Conservation (phyloP, 2,113 vertebrate species). For the Ageneiosus marmoratus region DNA sequence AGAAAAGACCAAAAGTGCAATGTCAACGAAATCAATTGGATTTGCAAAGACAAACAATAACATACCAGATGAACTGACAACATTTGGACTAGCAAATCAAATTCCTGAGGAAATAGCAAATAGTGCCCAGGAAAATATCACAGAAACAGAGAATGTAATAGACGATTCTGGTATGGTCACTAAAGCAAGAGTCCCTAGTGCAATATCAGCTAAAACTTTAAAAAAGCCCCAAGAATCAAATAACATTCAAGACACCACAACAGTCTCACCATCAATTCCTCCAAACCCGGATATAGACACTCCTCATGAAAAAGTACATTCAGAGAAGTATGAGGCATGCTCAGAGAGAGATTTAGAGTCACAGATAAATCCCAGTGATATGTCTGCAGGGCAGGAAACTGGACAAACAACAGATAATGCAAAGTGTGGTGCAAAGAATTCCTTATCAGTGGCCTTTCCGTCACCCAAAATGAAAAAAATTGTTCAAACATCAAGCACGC, state of each 20-base stretch:
- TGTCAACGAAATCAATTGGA: conserved; percentile 15
- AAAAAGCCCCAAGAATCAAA: conserved; percentile 20
- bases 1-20: conserved; percentile 23
- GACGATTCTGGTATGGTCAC: not conserved
- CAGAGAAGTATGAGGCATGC: conserved; percentile 26
- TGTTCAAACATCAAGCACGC: conserved; percentile 20
- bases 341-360: conserved; percentile 9
- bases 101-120: conserved; percentile 33
- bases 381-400: not conserved
- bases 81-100: conserved; percentile 4
- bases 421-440: conserved; percentile 20
- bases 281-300: conserved; percentile 21
- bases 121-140: conserved; percentile 26
- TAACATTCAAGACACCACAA: conserved; percentile 39
- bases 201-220: conserved; percentile 37
- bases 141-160: not conserved
- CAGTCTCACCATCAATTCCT: conserved; percentile 8
- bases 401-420: conserved; percentile 37
- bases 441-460: conserved; percentile 35
- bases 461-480: conserved; percentile 37
- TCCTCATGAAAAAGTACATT: not conserved
- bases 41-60: conserved; percentile 24
- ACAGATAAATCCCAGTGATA: not conserved
- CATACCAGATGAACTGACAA: not conserved
- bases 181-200: conserved; percentile 15